phyloP scores from a whole-genome alignment of 1,140 invertebrate species.

The Cryptotermes secundus region DNA sequence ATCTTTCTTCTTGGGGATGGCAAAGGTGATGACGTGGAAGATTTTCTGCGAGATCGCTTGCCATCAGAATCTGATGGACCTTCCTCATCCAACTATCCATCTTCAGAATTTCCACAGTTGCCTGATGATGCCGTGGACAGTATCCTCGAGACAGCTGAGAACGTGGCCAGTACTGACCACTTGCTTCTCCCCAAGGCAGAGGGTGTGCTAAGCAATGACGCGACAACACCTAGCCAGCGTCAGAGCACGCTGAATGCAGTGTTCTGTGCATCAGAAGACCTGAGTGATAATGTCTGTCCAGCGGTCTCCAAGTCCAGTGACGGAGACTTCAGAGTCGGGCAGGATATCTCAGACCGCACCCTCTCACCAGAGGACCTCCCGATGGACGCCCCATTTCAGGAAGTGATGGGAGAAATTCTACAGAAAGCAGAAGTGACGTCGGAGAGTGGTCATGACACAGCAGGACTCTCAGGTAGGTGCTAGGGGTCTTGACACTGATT shows the following conservation, averaged over 20 bases:
- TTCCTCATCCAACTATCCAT: neutral
- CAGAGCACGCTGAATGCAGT: neutral
- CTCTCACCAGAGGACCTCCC: slow-evolving; percentile 80
- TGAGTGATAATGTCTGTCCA: neutral
- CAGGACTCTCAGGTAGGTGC: neutral
- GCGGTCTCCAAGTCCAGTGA: neutral
- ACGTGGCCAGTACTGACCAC: neutral
- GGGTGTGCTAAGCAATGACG: neutral
- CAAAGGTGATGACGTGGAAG: neutral
- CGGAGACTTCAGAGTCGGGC: slow-evolving; percentile 45
- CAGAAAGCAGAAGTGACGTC: neutral
- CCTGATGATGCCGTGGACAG: neutral
- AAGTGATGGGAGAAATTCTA: slow-evolving; percentile 49
- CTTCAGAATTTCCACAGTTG: neutral
- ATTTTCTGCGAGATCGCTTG: neutral
- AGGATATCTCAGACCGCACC: slow-evolving; percentile 58
- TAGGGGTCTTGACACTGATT: no score
- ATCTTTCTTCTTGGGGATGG: neutral
- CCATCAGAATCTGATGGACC: neutral
- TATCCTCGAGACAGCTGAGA: neutral
- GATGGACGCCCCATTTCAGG: slow-evolving; percentile 57
- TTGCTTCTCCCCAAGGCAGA: neutral
- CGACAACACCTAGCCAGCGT: neutral
- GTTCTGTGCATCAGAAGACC: neutral
- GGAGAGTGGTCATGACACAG: neutral